A percentile compares a stretch with the other conserved stretches of the same genome.
phyloP scores from a whole-genome alignment of 1,140 invertebrate genomes.

The Ostrea edulis region DNA sequence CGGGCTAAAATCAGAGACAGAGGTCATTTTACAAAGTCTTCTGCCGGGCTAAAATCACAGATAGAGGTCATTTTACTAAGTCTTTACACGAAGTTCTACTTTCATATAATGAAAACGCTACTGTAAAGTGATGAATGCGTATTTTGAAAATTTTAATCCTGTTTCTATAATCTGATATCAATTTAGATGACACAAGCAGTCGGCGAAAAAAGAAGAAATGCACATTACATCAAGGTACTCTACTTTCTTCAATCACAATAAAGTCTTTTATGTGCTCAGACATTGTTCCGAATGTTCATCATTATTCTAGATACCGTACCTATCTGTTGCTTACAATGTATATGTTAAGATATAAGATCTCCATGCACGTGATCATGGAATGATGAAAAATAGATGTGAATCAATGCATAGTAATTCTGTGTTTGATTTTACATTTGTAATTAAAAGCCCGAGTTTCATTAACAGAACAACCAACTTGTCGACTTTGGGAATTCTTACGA shows the following conservation, averaged over 20 bases:
- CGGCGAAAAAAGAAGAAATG: not conserved
- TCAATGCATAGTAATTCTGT: not conserved
- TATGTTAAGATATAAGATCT: not conserved
- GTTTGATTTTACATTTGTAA: not conserved
- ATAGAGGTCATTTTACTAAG: no score
- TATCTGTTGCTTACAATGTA: not conserved
- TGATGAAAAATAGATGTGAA: not conserved
- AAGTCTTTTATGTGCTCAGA: no score
- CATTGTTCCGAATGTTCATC: no score
- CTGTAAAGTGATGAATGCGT: no score
- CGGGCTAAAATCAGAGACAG: no score
- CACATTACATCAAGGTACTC: not conserved
- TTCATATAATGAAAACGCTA: no score
- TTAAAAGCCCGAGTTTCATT: not conserved
- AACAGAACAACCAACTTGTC: not conserved
- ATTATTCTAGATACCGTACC: not conserved
- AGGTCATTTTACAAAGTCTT: no score
- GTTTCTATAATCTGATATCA: not conserved
- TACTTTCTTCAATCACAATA: not conserved
- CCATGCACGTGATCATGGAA: not conserved
- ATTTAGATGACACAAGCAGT: not conserved
- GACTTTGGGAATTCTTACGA: constrained; percentile 71
- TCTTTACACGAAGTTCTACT: no score
- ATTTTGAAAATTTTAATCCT: no score
- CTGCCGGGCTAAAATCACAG: no score